Percentiles rank a stretch among this genome's conserved stretches.
Evolutionary conservation across 2,113 vertebrate genomes (phyloP).

Genomic region (Mola mola): DNA sequence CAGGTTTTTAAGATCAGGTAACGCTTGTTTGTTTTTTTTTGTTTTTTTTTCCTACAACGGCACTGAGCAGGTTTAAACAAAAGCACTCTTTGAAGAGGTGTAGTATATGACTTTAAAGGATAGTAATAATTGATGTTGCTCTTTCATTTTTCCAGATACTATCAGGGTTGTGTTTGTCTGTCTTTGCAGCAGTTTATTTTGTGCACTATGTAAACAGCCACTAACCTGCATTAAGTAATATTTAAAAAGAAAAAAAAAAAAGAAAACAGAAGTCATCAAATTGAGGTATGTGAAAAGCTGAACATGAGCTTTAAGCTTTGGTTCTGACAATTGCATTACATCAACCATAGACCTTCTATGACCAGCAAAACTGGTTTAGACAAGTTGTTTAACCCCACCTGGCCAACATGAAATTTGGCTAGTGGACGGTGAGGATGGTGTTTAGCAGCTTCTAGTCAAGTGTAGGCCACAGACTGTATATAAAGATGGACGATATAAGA

Average conservation of each 20-base stretch:
- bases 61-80: slow-evolving; percentile 15
- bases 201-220: neutral
- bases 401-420: too few relatives aligned
- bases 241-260: neutral
- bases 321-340: too few relatives aligned
- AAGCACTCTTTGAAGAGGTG: slow-evolving; percentile 8
- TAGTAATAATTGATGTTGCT: neutral
- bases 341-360: too few relatives aligned
- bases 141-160: neutral
- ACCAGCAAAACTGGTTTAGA: too few relatives aligned
- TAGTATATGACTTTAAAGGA: slow-evolving; percentile 25
- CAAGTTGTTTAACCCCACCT: too few relatives aligned
- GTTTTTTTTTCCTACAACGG: neutral
- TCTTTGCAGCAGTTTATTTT: neutral
- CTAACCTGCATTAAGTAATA: slow-evolving; percentile 24
- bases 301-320: too few relatives aligned
- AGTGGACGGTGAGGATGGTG: too few relatives aligned
- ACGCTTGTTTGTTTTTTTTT: neutral
- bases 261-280: too few relatives aligned
- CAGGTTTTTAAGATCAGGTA: slow-evolving; percentile 15
- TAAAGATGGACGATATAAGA: too few relatives aligned
- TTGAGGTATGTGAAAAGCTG: too few relatives aligned
- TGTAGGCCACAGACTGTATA: too few relatives aligned
- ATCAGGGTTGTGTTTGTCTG: slow-evolving; percentile 1
- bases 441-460: too few relatives aligned